These are phyloP conservation scores for Malacoctenus gilli DNA, from an alignment of 2,797 vertebrate species.

Conservation along the genomic window DNA sequence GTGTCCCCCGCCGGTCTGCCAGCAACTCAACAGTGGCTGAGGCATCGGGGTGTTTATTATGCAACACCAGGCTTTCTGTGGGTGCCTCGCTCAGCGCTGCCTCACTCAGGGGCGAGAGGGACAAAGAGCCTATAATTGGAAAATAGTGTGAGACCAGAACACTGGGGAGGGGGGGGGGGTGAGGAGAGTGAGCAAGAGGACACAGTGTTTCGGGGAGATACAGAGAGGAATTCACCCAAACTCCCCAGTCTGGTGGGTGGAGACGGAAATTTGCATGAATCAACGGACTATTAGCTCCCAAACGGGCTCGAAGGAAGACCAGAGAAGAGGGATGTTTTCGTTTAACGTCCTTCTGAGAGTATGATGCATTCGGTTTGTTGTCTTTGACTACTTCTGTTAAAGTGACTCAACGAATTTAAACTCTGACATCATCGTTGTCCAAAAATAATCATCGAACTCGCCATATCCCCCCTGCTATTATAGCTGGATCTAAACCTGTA, in stretches of 20 bases:
- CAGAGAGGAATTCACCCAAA: constrained; percentile 21
- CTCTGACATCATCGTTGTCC: too few relatives aligned
- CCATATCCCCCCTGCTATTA: too few relatives aligned
- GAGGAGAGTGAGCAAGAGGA: neutral
- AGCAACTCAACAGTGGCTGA: constrained; percentile 38
- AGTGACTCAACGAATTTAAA: too few relatives aligned
- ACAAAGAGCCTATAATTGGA: constrained; percentile 60
- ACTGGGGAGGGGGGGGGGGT: neutral
- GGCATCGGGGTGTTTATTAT: constrained; percentile 69
- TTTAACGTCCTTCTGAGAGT: too few relatives aligned
- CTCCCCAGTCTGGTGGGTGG: neutral
- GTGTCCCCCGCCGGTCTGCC: constrained; percentile 40
- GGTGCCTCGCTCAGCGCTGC: constrained; percentile 43
- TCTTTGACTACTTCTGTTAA: too few relatives aligned
- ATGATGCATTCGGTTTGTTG: too few relatives aligned
- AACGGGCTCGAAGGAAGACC: neutral
- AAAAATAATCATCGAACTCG: too few relatives aligned
- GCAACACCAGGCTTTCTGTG: constrained; percentile 66
- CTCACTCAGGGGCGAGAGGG: constrained; percentile 24
- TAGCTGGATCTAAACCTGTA: too few relatives aligned
- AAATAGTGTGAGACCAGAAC: constrained; percentile 42
- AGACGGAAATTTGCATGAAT: neutral
- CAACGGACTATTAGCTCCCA: too few relatives aligned
- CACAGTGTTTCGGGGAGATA: constrained; percentile 15
- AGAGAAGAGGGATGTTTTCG: too few relatives aligned